Evolutionary conservation across 1,140 invertebrate genomes (phyloP).

Genomic region (Centruroides vittatus): DNA sequence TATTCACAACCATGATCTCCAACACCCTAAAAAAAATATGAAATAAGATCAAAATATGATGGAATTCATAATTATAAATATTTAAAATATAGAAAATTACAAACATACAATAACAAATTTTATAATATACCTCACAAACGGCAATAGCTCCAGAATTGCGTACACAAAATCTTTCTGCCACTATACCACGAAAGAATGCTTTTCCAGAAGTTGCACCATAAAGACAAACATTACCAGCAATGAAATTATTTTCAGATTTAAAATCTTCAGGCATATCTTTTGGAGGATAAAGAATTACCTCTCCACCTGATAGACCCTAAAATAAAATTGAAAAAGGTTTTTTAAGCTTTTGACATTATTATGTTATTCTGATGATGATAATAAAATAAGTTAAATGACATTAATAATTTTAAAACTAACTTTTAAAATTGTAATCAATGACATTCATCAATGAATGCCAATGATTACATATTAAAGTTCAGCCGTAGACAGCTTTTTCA

Average conservation of each 20-base stretch:
- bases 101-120: not conserved
- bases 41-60: not conserved
- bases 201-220: constrained; percentile 92
- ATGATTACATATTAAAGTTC: no score
- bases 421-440: no score
- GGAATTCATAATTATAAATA: not conserved
- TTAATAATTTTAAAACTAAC: no score
- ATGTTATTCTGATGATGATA: no score
- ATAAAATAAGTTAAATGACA: no score
- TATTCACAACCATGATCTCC: constrained; percentile 99
- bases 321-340: not conserved
- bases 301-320: constrained; percentile 79
- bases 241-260: constrained; percentile 85
- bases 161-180: constrained; percentile 94
- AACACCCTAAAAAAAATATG: constrained; percentile 47
- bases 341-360: no score
- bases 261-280: constrained; percentile 56
- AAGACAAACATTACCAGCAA: constrained; percentile 94
- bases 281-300: constrained; percentile 87
- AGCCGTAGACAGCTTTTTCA: no score
- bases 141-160: constrained; percentile 90
- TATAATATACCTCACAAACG: constrained; percentile 47
- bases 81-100: not conserved
- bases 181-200: constrained; percentile 91
- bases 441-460: no score